Percentiles rank a stretch among this genome's conserved stretches.
phyloP scores from a whole-genome alignment of 2,888 invertebrate genomes.

The Dinocampus coccinellae region DNA sequence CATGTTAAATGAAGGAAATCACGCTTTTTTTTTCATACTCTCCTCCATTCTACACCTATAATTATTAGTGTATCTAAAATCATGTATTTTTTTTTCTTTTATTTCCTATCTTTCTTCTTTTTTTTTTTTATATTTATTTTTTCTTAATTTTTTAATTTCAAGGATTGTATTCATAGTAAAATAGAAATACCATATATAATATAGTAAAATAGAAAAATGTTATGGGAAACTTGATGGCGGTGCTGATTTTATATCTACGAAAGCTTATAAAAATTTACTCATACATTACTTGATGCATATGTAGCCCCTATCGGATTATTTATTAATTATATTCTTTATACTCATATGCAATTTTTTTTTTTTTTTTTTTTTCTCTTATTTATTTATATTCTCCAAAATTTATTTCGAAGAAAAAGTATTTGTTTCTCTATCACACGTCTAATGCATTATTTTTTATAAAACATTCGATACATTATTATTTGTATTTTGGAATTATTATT shows the following conservation, averaged over 20 bases:
- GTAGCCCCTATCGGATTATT: slow-evolving; percentile 32
- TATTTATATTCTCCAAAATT: background rate
- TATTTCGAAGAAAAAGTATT: background rate
- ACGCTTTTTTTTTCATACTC: too few relatives aligned
- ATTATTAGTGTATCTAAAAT: slow-evolving; percentile 24
- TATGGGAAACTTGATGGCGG: slow-evolving; percentile 42
- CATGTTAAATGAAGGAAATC: too few relatives aligned
- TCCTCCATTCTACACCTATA: slow-evolving; percentile 30
- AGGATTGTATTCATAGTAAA: slow-evolving; percentile 36
- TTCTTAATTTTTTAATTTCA: slow-evolving; percentile 43
- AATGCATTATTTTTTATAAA: too few relatives aligned
- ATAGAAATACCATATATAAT: slow-evolving; percentile 38
- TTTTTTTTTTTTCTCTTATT: slow-evolving; percentile 25
- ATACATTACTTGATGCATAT: slow-evolving; percentile 38
- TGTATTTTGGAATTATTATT: background rate
- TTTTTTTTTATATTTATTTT: too few relatives aligned
- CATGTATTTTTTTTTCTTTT: too few relatives aligned
- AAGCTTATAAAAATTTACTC: background rate
- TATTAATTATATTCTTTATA: slow-evolving; percentile 23
- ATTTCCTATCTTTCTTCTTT: too few relatives aligned
- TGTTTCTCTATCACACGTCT: background rate
- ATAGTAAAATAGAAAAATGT: slow-evolving; percentile 64
- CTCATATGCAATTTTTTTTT: slow-evolving; percentile 27
- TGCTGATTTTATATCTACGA: slow-evolving; percentile 17
- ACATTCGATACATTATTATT: background rate